Conservation (phyloP, 2,888 invertebrate species). For the Heliconius ethilla region DNA sequence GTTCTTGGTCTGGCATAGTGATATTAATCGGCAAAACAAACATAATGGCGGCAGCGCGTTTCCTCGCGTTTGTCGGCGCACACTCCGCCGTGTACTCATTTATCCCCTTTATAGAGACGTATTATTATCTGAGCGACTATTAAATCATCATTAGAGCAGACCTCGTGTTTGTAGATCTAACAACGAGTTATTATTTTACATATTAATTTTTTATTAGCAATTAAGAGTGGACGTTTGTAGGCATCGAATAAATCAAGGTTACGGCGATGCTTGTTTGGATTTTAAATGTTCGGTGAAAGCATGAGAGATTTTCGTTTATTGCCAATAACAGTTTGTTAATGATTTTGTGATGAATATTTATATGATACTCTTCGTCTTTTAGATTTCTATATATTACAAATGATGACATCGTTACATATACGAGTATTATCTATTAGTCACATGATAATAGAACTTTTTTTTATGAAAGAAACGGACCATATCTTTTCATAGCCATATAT, state of each 20-base stretch:
- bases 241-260: conserved; percentile 38
- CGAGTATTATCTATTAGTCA: background rate
- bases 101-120: conserved; percentile 51
- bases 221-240: conserved; percentile 41
- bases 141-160: conserved; percentile 52
- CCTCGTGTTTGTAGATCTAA: conserved; percentile 16
- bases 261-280: conserved; percentile 9
- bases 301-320: conserved; percentile 23
- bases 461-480: background rate
- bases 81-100: conserved; percentile 52
- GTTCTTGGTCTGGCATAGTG: conserved; percentile 12
- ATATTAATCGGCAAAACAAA: conserved; percentile 56
- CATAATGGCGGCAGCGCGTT: conserved; percentile 50
- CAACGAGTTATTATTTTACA: conserved; percentile 40
- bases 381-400: background rate
- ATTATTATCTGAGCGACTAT: conserved; percentile 48
- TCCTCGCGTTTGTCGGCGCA: conserved; percentile 52
- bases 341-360: conserved; percentile 9
- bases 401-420: background rate
- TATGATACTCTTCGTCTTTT: background rate
- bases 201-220: conserved; percentile 46
- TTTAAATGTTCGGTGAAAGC: conserved; percentile 35
- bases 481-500: background rate
- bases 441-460: background rate
- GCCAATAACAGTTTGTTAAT: conserved; percentile 19